Evolutionary conservation across 2,888 invertebrate species (phyloP).

Genomic region (Caenorhabditis virilis): DNA sequence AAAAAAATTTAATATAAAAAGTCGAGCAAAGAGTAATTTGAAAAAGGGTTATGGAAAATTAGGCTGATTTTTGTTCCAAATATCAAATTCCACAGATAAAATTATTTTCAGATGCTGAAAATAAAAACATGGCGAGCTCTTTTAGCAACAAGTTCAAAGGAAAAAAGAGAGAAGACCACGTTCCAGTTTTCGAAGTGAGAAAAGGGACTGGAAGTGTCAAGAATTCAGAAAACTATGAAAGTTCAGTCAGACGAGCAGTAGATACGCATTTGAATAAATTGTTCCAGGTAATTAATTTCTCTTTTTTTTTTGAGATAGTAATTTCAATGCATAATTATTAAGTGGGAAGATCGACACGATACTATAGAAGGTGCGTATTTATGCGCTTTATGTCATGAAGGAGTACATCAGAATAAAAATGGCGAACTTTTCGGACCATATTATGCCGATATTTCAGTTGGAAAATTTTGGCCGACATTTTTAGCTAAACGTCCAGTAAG

Average conservation of each 20-base stretch:
- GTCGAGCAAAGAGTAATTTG: no score
- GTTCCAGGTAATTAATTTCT: conserved; percentile 32
- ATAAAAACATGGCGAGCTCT: conserved; percentile 17
- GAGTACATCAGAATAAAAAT: conserved; percentile 11
- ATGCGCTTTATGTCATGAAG: conserved; percentile 38
- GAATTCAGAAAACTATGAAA: conserved; percentile 39
- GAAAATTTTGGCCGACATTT: conserved; percentile 39
- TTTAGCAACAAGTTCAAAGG: conserved; percentile 20
- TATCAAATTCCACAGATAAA: no score
- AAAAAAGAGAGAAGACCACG: conserved; percentile 19
- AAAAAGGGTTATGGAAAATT: no score
- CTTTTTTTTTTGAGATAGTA: background rate
- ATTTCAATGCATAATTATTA: background rate
- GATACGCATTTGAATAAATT: conserved; percentile 39
- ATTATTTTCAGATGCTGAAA: no score
- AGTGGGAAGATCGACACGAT: conserved; percentile 31
- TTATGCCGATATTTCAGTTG: conserved; percentile 21
- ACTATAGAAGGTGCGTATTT: conserved; percentile 17
- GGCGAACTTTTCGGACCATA: conserved; percentile 50
- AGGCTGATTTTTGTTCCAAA: no score
- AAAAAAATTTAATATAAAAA: no score
- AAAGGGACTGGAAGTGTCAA: conserved; percentile 21
- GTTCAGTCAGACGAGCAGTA: conserved; percentile 31
- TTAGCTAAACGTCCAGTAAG: conserved; percentile 37
- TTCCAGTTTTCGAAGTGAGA: conserved; percentile 22